Percentiles rank a stretch among this genome's conserved stretches.
Evolutionary conservation across 2,888 invertebrate genomes (phyloP).

Genomic region (Campoletis raptor): DNA sequence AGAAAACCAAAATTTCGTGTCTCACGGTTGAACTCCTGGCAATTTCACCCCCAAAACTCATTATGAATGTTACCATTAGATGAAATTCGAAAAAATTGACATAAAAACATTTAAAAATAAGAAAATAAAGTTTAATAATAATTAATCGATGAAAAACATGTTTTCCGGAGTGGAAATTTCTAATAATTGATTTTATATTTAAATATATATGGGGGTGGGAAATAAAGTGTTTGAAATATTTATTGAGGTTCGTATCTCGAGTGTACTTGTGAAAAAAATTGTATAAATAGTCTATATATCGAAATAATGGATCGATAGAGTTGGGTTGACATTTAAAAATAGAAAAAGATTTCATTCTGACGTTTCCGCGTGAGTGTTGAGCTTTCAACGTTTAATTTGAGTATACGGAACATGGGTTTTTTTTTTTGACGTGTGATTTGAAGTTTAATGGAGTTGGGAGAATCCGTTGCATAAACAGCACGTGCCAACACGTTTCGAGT

Average conservation of each 20-base stretch:
- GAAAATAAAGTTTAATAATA: no score
- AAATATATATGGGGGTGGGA: not conserved
- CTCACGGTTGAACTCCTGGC: no score
- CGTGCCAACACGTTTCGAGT: slow-evolving; percentile 67
- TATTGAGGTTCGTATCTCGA: no score
- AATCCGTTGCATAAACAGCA: slow-evolving; percentile 51
- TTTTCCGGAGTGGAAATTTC: no score
- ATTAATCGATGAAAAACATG: no score
- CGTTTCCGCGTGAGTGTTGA: not conserved
- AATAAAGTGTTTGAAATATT: not conserved
- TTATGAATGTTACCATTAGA: no score
- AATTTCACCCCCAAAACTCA: no score
- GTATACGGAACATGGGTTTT: not conserved
- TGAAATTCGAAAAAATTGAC: no score
- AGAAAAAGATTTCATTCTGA: not conserved
- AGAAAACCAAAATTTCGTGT: not conserved
- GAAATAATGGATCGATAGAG: not conserved
- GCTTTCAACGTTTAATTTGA: not conserved
- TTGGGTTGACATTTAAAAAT: not conserved
- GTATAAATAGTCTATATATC: not conserved
- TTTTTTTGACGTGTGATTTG: slow-evolving; percentile 10
- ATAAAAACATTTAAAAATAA: no score
- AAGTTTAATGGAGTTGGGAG: slow-evolving; percentile 19
- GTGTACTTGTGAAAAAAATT: not conserved
- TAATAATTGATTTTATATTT: no score